phyloP scores from a whole-genome alignment of 2,797 vertebrate species.

The Labeo calbasu region DNA sequence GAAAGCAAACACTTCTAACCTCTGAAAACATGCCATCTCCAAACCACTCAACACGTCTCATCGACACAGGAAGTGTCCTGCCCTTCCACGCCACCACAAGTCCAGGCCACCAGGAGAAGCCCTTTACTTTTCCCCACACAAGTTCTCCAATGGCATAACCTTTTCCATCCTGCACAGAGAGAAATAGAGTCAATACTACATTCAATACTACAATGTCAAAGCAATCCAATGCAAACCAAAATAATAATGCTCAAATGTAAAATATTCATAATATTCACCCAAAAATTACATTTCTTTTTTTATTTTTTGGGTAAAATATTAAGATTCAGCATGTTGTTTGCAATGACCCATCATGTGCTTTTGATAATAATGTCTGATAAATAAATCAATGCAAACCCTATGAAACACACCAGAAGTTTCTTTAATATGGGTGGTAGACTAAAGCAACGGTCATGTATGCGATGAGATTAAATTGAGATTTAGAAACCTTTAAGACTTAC shows the following conservation, averaged over 20 bases:
- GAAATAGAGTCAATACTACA: not conserved
- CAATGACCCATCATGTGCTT: too few species aligned
- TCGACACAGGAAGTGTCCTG: slow-evolving; percentile 59
- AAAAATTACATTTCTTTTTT: too few species aligned
- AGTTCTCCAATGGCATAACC: slow-evolving; percentile 75
- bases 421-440: too few species aligned
- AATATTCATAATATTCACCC: too few species aligned
- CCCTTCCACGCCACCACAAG: slow-evolving; percentile 76
- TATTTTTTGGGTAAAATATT: too few species aligned
- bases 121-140: slow-evolving; percentile 80
- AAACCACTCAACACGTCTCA: slow-evolving; percentile 81
- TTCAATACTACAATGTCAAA: too few species aligned
- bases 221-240: not conserved
- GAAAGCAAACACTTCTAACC: slow-evolving; percentile 64
- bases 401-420: too few species aligned
- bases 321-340: too few species aligned
- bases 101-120: slow-evolving; percentile 82
- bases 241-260: not conserved
- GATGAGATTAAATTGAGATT: too few species aligned
- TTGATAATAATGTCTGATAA: too few species aligned
- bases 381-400: too few species aligned
- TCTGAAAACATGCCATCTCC: slow-evolving; percentile 83
- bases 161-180: slow-evolving; percentile 72
- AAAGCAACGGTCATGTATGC: too few species aligned
- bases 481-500: slow-evolving; percentile 55